A percentile compares a stretch with the other conserved stretches of the same genome.
Evolutionary conservation across 2,888 invertebrate genomes (phyloP).

Genomic region (Epiblema foenella): DNA sequence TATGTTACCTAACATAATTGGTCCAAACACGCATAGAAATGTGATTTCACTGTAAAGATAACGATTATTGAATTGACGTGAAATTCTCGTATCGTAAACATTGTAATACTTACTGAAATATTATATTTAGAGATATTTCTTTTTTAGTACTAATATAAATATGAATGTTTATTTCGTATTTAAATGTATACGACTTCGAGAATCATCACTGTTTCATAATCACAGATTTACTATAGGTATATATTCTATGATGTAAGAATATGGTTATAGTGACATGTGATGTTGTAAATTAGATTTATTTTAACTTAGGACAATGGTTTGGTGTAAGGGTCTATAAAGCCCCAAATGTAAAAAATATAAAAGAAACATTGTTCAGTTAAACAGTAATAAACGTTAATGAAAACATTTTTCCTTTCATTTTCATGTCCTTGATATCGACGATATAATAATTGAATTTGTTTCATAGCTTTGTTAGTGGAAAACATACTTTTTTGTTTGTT

Average conservation of each 20-base stretch:
- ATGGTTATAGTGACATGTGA: conserved; percentile 34
- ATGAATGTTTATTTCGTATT: conserved; percentile 7
- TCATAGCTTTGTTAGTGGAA: too few species aligned
- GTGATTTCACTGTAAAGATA: conserved; percentile 16
- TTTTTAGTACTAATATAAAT: background rate
- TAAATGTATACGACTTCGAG: conserved; percentile 23
- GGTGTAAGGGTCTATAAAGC: conserved; percentile 55
- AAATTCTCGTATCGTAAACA: conserved; percentile 16
- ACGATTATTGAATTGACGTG: background rate
- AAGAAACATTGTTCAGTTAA: conserved; percentile 60
- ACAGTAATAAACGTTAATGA: conserved; percentile 60
- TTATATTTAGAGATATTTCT: background rate
- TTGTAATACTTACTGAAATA: background rate
- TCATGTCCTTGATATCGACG: background rate
- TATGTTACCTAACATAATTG: background rate
- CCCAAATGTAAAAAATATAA: conserved; percentile 51
- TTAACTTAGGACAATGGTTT: conserved; percentile 57
- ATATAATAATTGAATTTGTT: too few species aligned
- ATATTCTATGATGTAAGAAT: conserved; percentile 28
- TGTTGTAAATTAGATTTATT: conserved; percentile 49
- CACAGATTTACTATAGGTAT: conserved; percentile 1
- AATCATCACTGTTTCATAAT: background rate
- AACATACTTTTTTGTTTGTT: too few species aligned
- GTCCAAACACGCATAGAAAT: conserved; percentile 23
- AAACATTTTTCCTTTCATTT: conserved; percentile 47